Evolutionary conservation across 2,888 invertebrate genomes (phyloP).

Genomic region (Osmoderma eremita): DNA sequence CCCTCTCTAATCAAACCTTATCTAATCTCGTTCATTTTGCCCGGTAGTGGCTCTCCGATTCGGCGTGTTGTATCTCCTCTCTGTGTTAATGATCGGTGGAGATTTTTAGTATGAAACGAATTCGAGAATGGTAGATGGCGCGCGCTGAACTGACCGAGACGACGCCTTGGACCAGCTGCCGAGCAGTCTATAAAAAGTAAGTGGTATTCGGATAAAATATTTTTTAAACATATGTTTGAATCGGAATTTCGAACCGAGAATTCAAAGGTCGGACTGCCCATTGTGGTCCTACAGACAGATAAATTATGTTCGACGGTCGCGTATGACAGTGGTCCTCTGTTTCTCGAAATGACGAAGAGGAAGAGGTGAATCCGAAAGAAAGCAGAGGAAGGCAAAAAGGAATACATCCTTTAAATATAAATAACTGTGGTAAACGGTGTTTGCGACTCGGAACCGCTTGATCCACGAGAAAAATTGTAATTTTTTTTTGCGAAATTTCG

Average conservation of each 20-base stretch:
- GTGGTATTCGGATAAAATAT: constrained; percentile 63
- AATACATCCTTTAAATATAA: constrained; percentile 56
- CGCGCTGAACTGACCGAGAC: constrained; percentile 34
- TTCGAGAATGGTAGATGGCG: constrained; percentile 32
- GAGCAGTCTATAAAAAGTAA: constrained; percentile 56
- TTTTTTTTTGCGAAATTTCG: too few species aligned
- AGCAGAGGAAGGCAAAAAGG: constrained; percentile 42
- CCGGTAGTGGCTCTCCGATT: constrained; percentile 23
- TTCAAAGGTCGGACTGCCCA: constrained; percentile 61
- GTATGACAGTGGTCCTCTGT: constrained; percentile 62
- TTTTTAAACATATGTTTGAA: constrained; percentile 64
- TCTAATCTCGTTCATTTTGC: constrained; percentile 33
- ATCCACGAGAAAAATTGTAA: background rate
- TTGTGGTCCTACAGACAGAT: constrained; percentile 64
- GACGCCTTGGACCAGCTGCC: constrained; percentile 52
- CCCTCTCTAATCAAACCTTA: constrained; percentile 27
- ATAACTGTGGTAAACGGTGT: constrained; percentile 55
- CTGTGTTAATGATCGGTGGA: constrained; percentile 40
- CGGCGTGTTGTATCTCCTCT: constrained; percentile 13
- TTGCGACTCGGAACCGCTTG: constrained; percentile 46
- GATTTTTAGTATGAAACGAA: constrained; percentile 24
- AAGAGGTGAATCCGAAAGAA: constrained; percentile 28
- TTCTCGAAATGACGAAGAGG: constrained; percentile 42
- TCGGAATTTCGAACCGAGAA: constrained; percentile 63
- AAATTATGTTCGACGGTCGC: constrained; percentile 64